A percentile compares a stretch with the other conserved stretches of the same genome.
Evolutionary conservation across 2,113 vertebrate species (phyloP).

Genomic region (Antechinus flavipes): DNA sequence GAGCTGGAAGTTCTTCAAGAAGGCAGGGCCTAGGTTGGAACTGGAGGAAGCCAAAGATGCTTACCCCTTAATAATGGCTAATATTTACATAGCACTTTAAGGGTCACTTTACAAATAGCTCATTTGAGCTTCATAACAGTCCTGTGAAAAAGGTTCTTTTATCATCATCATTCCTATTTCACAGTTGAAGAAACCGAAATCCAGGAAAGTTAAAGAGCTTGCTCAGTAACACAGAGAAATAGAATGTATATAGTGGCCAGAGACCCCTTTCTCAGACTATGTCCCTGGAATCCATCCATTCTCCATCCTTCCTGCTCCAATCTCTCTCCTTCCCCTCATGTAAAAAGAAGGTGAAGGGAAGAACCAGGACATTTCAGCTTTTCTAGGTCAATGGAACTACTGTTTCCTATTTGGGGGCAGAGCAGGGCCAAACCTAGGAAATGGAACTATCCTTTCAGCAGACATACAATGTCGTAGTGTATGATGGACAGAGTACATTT

Average conservation of each 20-base stretch:
- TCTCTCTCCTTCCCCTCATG: not conserved
- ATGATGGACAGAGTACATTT: not conserved
- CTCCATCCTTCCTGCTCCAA: not conserved
- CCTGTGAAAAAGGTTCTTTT: not conserved
- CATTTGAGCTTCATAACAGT: not conserved
- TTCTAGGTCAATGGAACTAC: not conserved
- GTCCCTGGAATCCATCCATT: not conserved
- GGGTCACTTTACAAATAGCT: not conserved
- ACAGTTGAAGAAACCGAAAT: not conserved
- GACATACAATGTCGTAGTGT: not conserved
- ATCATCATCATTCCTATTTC: not conserved
- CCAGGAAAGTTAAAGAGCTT: not conserved
- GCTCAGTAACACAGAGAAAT: not conserved
- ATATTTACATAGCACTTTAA: not conserved
- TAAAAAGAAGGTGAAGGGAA: not conserved
- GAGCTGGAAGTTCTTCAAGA: not conserved
- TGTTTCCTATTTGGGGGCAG: conserved; percentile 47
- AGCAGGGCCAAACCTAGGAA: conserved; percentile 53
- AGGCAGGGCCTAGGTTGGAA: conserved; percentile 26
- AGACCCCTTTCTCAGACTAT: not conserved
- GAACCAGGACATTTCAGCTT: not conserved
- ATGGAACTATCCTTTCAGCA: not conserved
- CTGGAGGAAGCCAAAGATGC: not conserved
- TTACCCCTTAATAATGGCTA: too few relatives aligned
- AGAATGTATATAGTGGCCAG: not conserved